Percentiles rank a stretch among this genome's conserved stretches.
Conservation (phyloP, 2,888 invertebrate genomes). For the Macrosiphum euphorbiae region DNA sequence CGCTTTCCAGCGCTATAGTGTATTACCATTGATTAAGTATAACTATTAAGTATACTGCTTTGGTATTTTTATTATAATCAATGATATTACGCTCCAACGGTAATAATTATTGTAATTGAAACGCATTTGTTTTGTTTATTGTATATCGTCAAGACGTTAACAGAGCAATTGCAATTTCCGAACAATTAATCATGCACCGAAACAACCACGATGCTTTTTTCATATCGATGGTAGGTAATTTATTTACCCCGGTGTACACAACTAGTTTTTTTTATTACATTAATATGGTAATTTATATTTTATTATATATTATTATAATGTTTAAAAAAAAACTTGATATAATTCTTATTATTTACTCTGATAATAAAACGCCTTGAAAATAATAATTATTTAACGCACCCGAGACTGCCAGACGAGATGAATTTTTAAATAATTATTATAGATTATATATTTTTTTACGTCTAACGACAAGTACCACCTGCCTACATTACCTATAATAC, state of each 20-base stretch:
- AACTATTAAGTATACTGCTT: background rate
- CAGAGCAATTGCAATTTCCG: background rate
- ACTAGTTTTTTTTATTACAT: constrained; percentile 5
- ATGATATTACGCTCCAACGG: background rate
- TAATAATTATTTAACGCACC: background rate
- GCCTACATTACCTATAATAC: background rate
- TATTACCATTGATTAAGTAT: background rate
- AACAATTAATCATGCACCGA: background rate
- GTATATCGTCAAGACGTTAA: background rate
- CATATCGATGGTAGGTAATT: background rate
- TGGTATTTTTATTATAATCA: background rate
- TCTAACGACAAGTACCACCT: background rate
- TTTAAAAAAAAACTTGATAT: background rate
- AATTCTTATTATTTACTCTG: background rate
- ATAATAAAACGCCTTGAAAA: background rate
- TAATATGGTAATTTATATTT: background rate
- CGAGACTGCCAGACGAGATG: background rate
- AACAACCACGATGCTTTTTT: background rate
- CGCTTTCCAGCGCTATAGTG: background rate
- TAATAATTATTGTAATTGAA: constrained; percentile 12
- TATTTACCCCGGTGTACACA: background rate
- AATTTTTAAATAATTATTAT: background rate
- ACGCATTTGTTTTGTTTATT: background rate
- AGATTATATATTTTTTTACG: background rate
- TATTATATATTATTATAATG: background rate